These are phyloP conservation scores for Caenorhabditis sulstoni DNA, from an alignment of 2,888 invertebrate genomes.

Conservation along the genomic window DNA sequence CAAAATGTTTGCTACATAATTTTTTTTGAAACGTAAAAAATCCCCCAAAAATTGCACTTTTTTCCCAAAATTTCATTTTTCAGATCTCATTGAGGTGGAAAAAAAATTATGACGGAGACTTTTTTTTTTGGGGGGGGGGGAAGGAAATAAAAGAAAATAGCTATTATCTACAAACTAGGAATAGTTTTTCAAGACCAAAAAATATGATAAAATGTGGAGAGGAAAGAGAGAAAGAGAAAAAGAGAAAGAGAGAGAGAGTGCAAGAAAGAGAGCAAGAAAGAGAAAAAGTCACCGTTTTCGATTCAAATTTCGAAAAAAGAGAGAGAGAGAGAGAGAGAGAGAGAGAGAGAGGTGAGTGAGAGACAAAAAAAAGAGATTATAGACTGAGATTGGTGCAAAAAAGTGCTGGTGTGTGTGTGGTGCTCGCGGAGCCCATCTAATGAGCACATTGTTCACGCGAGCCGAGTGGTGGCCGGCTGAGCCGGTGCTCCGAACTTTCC, in stretches of 20 bases:
- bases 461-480: conserved; percentile 48
- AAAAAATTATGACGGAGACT: neutral
- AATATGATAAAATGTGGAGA: conserved; percentile 2
- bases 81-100: too few species aligned
- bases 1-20: too few species aligned
- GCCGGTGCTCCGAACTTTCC: conserved; percentile 68
- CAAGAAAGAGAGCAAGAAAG: neutral
- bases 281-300: conserved; percentile 26
- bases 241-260: conserved; percentile 1
- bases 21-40: too few species aligned
- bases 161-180: conserved; percentile 5
- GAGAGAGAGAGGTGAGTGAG: neutral
- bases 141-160: conserved; percentile 2
- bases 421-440: too few species aligned
- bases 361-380: conserved; percentile 1
- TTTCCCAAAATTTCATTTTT: too few species aligned
- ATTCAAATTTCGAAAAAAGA: conserved; percentile 5
- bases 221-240: conserved; percentile 7
- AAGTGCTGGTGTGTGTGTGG: too few species aligned
- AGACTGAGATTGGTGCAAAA: too few species aligned
- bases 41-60: too few species aligned
- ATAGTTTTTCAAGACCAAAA: neutral
- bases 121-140: too few species aligned
- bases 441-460: conserved; percentile 16
- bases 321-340: conserved; percentile 6